Conservation (phyloP, 2,113 vertebrate genomes). For the Falcunculus frontatus region DNA sequence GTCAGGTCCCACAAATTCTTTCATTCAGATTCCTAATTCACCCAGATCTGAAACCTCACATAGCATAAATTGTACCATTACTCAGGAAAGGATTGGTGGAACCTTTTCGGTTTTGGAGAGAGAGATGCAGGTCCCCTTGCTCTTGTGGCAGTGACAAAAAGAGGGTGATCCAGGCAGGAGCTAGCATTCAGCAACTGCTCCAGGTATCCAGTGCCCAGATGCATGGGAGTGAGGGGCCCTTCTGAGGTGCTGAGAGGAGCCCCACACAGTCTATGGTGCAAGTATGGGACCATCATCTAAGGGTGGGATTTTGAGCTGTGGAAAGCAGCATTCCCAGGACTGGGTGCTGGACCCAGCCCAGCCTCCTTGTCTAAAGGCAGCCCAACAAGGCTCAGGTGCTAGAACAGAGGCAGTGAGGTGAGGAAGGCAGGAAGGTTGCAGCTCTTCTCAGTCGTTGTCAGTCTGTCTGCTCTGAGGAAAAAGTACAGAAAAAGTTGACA, state of each 20-base stretch:
- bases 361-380: background rate
- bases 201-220: background rate
- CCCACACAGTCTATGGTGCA: background rate
- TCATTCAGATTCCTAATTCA: background rate
- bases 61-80: background rate
- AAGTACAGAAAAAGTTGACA: background rate
- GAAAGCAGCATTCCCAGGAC: background rate
- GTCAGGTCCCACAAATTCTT: background rate
- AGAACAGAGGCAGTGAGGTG: background rate
- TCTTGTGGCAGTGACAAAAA: background rate
- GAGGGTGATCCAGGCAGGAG: background rate
- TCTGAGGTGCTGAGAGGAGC: background rate
- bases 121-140: background rate
- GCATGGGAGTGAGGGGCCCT: background rate
- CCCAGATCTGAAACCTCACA: background rate
- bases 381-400: background rate
- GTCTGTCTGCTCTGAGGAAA: background rate
- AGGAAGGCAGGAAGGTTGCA: background rate
- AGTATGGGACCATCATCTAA: background rate
- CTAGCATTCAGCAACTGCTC: background rate
- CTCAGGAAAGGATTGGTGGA: background rate
- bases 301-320: background rate
- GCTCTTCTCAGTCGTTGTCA: background rate
- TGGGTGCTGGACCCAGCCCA: background rate
- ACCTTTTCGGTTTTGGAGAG: background rate